Evolutionary conservation across 2,113 vertebrate genomes (phyloP).

Genomic region (Ondatra zibethicus): DNA sequence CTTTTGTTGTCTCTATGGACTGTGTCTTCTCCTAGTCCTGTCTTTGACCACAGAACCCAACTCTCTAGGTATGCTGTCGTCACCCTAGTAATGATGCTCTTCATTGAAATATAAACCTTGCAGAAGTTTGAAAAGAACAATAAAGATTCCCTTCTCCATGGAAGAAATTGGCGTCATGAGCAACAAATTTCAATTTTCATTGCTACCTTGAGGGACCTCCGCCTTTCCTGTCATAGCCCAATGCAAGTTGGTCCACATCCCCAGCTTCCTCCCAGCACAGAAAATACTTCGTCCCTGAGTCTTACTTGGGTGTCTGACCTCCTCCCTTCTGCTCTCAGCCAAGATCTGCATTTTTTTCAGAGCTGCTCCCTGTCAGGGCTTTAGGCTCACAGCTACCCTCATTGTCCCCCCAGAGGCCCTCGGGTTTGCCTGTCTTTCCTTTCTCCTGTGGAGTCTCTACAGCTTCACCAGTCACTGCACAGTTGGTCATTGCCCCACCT

Average conservation of each 20-base stretch:
- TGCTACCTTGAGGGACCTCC: background rate
- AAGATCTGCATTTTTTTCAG: background rate
- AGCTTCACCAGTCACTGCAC: no score
- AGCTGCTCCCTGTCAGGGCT: background rate
- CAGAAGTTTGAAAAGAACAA: background rate
- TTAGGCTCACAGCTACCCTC: background rate
- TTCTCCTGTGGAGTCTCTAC: background rate
- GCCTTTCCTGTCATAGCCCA: background rate
- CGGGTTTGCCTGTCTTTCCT: no score
- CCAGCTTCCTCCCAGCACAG: background rate
- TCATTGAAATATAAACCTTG: background rate
- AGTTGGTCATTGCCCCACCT: background rate
- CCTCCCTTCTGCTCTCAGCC: background rate
- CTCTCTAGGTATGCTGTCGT: background rate
- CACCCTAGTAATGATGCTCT: background rate
- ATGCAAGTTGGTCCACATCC: background rate
- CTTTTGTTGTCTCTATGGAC: background rate
- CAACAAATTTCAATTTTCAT: background rate
- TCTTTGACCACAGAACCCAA: background rate
- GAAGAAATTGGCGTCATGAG: background rate
- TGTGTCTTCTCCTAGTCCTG: background rate
- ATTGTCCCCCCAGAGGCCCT: background rate
- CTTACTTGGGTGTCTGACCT: rapidly evolving
- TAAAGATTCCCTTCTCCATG: background rate
- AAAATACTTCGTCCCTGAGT: background rate